A percentile compares a stretch with the other conserved stretches of the same genome.
phyloP scores from a whole-genome alignment of 2,888 invertebrate genomes.

The Gymnoscelis rufifasciata region DNA sequence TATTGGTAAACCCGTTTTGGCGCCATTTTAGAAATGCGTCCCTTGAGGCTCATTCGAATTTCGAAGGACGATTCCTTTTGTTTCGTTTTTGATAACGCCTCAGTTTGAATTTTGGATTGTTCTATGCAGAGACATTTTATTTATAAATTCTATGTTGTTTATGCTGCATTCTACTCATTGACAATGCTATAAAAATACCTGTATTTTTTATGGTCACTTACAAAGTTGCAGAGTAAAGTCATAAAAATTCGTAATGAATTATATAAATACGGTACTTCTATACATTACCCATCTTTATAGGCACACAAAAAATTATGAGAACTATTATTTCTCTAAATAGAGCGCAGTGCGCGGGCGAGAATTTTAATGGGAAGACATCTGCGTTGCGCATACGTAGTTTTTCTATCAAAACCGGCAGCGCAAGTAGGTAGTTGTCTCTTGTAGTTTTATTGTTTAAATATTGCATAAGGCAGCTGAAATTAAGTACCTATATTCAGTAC shows the following conservation, averaged over 20 bases:
- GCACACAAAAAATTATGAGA: constrained; percentile 37
- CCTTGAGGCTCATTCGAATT: constrained; percentile 3
- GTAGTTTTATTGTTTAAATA: constrained; percentile 30
- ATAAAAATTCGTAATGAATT: neutral
- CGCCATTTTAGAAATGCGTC: constrained; percentile 18
- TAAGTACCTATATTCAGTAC: constrained; percentile 18
- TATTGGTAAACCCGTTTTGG: constrained; percentile 31
- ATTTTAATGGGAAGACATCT: constrained; percentile 65
- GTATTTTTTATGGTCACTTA: too few relatives aligned
- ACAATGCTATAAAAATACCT: too few relatives aligned
- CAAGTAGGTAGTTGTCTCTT: constrained; percentile 47
- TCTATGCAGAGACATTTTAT: neutral
- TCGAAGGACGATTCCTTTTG: constrained; percentile 1
- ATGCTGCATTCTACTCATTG: neutral
- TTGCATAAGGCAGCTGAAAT: constrained; percentile 37
- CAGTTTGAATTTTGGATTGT: constrained; percentile 5
- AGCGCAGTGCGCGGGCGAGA: constrained; percentile 60
- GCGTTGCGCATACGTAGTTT: constrained; percentile 32
- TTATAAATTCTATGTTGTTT: neutral
- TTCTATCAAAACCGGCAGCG: constrained; percentile 41
- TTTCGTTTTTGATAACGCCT: constrained; percentile 1
- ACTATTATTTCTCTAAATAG: constrained; percentile 69
- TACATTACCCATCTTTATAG: constrained; percentile 1
- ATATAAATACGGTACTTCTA: constrained; percentile 1
- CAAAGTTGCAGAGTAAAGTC: neutral